A percentile compares a stretch with the other conserved stretches of the same genome.
Evolutionary conservation across 2,888 invertebrate genomes (phyloP).

Genomic region (Salpingus planirostris): DNA sequence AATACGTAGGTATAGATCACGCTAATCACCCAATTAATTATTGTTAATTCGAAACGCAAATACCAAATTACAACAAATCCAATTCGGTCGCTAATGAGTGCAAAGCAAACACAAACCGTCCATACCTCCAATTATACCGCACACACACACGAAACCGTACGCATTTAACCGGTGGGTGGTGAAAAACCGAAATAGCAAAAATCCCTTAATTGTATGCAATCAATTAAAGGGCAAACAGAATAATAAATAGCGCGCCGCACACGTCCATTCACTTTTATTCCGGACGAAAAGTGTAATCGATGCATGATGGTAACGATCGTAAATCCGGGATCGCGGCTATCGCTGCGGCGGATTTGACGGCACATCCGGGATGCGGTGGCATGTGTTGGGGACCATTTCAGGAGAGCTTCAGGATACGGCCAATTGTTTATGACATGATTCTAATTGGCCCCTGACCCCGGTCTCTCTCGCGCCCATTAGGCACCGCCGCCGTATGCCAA

Average conservation of each 20-base stretch:
- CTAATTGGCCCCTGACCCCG: constrained; percentile 34
- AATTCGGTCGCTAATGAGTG: constrained; percentile 38
- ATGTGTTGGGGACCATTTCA: constrained; percentile 34
- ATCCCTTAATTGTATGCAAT: constrained; percentile 34
- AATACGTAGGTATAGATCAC: constrained; percentile 38
- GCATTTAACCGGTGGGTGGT: too few relatives aligned
- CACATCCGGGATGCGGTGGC: too few relatives aligned
- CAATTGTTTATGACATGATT: constrained; percentile 40
- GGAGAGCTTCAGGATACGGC: constrained; percentile 35
- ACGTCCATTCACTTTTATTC: neutral
- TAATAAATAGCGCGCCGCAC: neutral
- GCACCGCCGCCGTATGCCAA: constrained; percentile 7
- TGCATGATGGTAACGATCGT: too few relatives aligned
- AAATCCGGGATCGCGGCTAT: too few relatives aligned
- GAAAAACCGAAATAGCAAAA: constrained; percentile 27
- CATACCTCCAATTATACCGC: constrained; percentile 24
- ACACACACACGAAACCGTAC: too few relatives aligned
- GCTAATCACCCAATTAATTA: constrained; percentile 41
- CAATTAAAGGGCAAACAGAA: constrained; percentile 26
- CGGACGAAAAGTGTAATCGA: too few relatives aligned
- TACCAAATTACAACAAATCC: constrained; percentile 40
- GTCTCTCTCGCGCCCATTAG: constrained; percentile 20
- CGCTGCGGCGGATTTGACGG: too few relatives aligned
- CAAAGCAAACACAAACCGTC: constrained; percentile 34
- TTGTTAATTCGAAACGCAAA: constrained; percentile 41